phyloP scores from a whole-genome alignment of 2,797 vertebrate genomes.

The Platyrinchus mystaceus region DNA sequence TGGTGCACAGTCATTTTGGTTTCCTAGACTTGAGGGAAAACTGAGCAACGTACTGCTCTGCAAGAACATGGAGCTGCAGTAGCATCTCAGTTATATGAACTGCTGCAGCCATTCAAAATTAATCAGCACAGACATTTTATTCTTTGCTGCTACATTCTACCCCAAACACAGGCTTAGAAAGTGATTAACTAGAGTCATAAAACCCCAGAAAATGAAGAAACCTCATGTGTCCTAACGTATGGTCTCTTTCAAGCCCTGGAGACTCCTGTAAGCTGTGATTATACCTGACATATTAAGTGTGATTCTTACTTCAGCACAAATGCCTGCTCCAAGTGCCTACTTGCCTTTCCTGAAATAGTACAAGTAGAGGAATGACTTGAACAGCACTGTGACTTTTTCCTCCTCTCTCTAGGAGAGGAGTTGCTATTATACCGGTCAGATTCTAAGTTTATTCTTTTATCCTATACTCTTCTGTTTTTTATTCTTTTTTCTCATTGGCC shows the following conservation, averaged over 20 bases:
- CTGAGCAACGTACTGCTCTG: neutral
- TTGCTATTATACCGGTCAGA: neutral
- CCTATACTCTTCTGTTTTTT: accelerated
- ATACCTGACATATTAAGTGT: neutral
- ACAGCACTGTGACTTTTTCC: neutral
- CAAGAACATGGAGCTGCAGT: neutral
- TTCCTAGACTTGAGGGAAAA: neutral
- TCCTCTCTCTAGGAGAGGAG: neutral
- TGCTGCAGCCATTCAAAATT: neutral
- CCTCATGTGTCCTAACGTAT: neutral
- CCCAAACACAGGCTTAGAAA: neutral
- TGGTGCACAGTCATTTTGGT: neutral
- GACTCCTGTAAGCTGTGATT: neutral
- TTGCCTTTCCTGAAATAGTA: neutral
- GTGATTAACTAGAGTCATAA: neutral
- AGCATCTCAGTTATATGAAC: neutral
- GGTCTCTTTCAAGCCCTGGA: neutral
- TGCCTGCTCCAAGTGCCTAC: neutral
- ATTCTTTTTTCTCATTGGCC: neutral
- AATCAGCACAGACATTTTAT: neutral
- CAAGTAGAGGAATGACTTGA: neutral
- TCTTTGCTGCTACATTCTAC: neutral
- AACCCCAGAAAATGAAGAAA: neutral
- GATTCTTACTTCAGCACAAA: neutral
- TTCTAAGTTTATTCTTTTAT: neutral